Evolutionary conservation across 2,888 invertebrate genomes (phyloP).

Genomic region (Dryococelus australis): DNA sequence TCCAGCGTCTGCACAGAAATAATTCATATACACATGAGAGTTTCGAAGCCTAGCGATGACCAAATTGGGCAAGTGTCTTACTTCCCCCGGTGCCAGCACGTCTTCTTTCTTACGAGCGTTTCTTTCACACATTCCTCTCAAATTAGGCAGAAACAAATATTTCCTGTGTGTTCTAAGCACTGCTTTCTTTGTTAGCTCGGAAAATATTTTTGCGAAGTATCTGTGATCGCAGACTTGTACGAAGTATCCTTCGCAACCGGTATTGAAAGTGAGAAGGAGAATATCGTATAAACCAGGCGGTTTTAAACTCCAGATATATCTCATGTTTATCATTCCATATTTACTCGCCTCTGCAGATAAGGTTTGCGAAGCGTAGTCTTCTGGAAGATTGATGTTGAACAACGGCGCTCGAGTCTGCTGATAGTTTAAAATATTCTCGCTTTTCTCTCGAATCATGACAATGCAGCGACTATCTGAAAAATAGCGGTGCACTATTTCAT

Average conservation of each 20-base stretch:
- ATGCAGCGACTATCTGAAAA: background rate
- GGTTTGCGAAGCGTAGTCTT: background rate
- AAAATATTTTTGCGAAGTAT: background rate
- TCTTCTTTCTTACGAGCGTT: background rate
- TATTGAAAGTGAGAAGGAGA: background rate
- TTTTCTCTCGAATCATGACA: background rate
- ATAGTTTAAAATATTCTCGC: background rate
- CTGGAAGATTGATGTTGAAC: background rate
- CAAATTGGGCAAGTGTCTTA: background rate
- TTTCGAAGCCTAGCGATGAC: background rate
- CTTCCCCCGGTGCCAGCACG: background rate
- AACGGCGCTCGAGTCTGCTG: background rate
- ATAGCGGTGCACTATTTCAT: background rate
- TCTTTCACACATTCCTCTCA: background rate
- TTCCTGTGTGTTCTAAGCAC: background rate
- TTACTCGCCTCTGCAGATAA: background rate
- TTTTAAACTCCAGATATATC: background rate
- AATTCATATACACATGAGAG: background rate
- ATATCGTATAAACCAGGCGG: background rate
- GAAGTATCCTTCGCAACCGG: background rate
- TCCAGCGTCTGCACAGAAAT: background rate
- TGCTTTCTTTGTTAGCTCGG: background rate
- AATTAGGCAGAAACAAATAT: background rate
- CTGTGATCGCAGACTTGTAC: background rate
- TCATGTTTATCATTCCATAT: background rate